These are phyloP conservation scores for Myotis planiceps DNA, from an alignment of 2,797 vertebrate species.

Conservation along the genomic window DNA sequence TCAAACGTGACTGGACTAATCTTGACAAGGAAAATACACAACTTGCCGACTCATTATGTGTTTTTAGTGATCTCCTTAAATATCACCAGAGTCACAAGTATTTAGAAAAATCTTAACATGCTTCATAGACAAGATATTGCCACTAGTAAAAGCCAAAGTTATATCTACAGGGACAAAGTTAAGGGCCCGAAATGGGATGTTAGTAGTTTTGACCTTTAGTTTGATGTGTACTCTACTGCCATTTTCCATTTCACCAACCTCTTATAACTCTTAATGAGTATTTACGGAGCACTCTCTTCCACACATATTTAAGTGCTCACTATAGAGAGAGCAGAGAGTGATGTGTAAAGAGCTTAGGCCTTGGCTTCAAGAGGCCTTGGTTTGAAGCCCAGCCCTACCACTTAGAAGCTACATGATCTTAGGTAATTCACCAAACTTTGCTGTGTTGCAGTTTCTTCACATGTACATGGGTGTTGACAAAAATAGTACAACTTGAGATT, in stretches of 20 bases:
- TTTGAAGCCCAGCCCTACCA: background rate
- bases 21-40: background rate
- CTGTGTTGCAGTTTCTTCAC: background rate
- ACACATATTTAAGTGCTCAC: background rate
- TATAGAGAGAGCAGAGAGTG: background rate
- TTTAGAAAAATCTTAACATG: background rate
- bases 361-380: background rate
- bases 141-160: background rate
- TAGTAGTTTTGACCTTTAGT: background rate
- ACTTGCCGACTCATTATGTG: background rate
- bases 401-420: background rate
- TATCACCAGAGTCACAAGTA: background rate
- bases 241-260: background rate
- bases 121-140: background rate
- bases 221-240: background rate
- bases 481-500: background rate
- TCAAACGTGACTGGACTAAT: background rate
- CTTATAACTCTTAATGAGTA: background rate
- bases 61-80: background rate
- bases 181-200: no score
- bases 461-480: background rate
- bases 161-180: background rate
- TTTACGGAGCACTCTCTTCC: background rate
- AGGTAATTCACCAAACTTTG: background rate
- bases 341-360: background rate